These are phyloP conservation scores for Aurelia aurita DNA, from an alignment of 30 jellyfish, hydroid and myxozoan genomes.

Conservation along the genomic window DNA sequence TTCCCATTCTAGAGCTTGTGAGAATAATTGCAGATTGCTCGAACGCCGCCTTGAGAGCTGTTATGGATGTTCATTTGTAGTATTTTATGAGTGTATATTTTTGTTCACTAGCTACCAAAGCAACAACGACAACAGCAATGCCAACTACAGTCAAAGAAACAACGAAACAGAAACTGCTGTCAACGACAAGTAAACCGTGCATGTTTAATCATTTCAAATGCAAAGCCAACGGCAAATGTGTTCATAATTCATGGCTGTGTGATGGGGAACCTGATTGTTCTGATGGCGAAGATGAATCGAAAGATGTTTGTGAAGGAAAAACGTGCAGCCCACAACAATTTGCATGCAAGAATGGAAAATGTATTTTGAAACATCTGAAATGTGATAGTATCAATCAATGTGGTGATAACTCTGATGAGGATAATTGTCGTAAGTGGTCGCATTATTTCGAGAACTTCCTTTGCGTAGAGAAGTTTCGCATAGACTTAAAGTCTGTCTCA, in stretches of 20 bases:
- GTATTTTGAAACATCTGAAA: constrained; percentile 34
- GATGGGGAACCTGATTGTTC: constrained; percentile 93
- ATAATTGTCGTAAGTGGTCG: constrained; percentile 7
- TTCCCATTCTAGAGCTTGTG: no score
- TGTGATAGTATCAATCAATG: constrained; percentile 84
- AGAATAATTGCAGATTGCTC: no score
- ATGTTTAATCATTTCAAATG: constrained; percentile 41
- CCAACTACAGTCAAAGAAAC: constrained; percentile 45
- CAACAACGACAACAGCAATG: constrained; percentile 16
- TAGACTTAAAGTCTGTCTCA: no score
- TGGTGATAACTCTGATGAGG: constrained; percentile 86
- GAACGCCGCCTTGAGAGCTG: no score
- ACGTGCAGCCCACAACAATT: constrained; percentile 72
- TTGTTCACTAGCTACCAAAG: neutral
- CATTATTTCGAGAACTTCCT: no score
- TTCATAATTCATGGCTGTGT: constrained; percentile 81
- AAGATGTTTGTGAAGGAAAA: constrained; percentile 41
- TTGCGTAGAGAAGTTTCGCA: no score
- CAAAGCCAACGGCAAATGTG: constrained; percentile 47
- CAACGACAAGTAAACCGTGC: constrained; percentile 74
- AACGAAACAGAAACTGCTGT: constrained; percentile 18
- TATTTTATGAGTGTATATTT: no score
- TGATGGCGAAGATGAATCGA: constrained; percentile 85
- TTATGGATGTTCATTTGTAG: no score
- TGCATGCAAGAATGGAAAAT: constrained; percentile 83